Conservation (phyloP, 2,113 vertebrate species). For the Anolis sagrei region DNA sequence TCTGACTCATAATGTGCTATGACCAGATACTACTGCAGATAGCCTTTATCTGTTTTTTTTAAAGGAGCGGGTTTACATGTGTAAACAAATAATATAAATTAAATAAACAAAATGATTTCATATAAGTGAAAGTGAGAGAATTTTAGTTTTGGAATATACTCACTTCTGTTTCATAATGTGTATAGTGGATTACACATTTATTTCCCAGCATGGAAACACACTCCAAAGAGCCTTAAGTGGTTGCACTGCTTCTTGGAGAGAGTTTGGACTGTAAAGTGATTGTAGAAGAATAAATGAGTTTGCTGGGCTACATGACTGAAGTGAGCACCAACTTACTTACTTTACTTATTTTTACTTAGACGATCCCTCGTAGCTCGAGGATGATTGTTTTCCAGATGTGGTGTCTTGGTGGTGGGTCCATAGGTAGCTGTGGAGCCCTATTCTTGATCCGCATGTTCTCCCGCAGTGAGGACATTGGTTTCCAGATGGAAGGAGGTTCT, state of each 20-base stretch:
- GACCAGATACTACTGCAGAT: not conserved
- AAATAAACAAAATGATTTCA: not conserved
- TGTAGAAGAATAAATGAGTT: not conserved
- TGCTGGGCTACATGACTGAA: not conserved
- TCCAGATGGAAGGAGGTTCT: too few species aligned
- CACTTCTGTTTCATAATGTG: not conserved
- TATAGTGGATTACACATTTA: not conserved
- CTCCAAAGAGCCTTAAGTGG: not conserved
- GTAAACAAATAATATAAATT: not conserved
- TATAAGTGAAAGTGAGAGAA: not conserved
- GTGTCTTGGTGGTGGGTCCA: too few species aligned
- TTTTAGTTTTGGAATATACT: not conserved
- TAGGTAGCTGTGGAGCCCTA: too few species aligned
- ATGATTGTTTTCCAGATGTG: too few species aligned
- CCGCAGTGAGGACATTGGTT: too few species aligned
- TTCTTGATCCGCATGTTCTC: too few species aligned
- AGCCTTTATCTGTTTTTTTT: not conserved
- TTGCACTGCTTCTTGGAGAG: not conserved
- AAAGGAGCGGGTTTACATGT: not conserved
- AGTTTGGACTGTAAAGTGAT: not conserved
- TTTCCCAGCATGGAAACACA: not conserved
- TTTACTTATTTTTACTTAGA: too few species aligned
- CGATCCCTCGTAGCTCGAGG: too few species aligned
- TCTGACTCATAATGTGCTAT: not conserved
- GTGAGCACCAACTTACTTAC: too few species aligned